phyloP scores from a whole-genome alignment of 2,888 invertebrate genomes.

The Metellina segmentata region DNA sequence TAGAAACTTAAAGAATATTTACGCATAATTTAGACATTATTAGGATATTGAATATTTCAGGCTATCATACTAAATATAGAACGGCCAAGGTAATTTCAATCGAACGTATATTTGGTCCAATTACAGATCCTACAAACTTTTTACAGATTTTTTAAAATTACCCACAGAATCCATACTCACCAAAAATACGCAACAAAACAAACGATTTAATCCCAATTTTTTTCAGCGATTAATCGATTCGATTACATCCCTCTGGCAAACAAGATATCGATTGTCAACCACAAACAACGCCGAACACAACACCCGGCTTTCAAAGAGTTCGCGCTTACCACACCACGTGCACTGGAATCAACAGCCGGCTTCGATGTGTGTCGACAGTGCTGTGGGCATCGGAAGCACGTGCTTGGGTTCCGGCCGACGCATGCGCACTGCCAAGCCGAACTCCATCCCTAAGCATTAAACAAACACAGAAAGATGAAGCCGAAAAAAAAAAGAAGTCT shows the following conservation, averaged over 20 bases:
- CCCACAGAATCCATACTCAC: background rate
- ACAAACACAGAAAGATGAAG: background rate
- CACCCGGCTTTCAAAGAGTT: background rate
- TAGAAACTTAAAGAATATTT: too few relatives aligned
- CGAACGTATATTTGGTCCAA: too few relatives aligned
- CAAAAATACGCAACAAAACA: background rate
- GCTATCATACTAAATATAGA: too few relatives aligned
- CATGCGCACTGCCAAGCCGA: conserved; percentile 4
- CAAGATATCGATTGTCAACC: background rate
- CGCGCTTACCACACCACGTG: conserved; percentile 24
- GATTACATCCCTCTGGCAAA: background rate
- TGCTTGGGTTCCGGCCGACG: conserved; percentile 9
- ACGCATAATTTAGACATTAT: too few relatives aligned
- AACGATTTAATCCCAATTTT: background rate
- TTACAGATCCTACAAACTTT: too few relatives aligned
- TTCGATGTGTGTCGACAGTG: conserved; percentile 26
- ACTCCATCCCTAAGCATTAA: background rate
- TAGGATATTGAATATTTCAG: too few relatives aligned
- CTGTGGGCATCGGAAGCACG: conserved; percentile 9
- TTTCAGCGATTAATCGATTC: background rate
- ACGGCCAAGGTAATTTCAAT: too few relatives aligned
- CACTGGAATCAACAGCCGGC: conserved; percentile 23
- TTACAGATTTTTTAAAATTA: too few relatives aligned
- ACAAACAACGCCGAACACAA: background rate
- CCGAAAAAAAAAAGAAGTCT: conserved; percentile 26